Evolutionary conservation across 2,113 vertebrate species (phyloP), one percentile per base, ranked within the genome.

Genomic region (Collichthys lucidus): DNA sequence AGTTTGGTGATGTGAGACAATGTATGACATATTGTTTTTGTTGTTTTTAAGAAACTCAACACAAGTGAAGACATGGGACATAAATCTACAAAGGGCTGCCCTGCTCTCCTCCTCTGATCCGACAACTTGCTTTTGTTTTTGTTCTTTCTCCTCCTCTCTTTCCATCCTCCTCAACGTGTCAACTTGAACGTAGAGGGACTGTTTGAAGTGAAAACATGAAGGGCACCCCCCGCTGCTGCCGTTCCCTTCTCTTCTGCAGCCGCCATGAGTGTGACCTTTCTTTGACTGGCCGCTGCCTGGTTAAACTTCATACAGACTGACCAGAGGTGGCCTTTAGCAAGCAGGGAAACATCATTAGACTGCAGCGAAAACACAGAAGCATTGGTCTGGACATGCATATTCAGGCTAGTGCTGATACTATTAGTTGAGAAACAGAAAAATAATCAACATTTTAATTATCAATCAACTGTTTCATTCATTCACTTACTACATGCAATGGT

Each of bases 191-290:
- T 74, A 69, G 86, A 86, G 67, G 35, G 59, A 70, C 62, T 61
- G 82, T 94, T 93, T 94, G 86, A 92, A 92, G 87, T 86, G 82
- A 85, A 88, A 91, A 93, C 83, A 94, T 93, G 85, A 94, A 94
- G 87, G 83, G 56, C 78, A 77, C 71, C 85, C 78, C 86, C 92
- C 2, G 26, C 86, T 69, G 74, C 67, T 44, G 10, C 63, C 22
- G 31, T n/a, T 82, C 60, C 66, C 19, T 60, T 77, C 75, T 80
- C 68, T 77, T 81, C 84, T 80, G 74, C 79, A 82, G 79, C 83
- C 79, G 78, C 74, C 80, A 47, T 72, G 76, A 74, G 71, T 14
- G 6, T 93, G 91, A 94, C 94, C 93, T 94, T 95, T 95, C 93
- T 91, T 90, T 94, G 85, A 91, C 82, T 84, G 89, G 84, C 85